Conservation (phyloP, 2,888 invertebrate genomes). For the Laspeyria flexula region DNA sequence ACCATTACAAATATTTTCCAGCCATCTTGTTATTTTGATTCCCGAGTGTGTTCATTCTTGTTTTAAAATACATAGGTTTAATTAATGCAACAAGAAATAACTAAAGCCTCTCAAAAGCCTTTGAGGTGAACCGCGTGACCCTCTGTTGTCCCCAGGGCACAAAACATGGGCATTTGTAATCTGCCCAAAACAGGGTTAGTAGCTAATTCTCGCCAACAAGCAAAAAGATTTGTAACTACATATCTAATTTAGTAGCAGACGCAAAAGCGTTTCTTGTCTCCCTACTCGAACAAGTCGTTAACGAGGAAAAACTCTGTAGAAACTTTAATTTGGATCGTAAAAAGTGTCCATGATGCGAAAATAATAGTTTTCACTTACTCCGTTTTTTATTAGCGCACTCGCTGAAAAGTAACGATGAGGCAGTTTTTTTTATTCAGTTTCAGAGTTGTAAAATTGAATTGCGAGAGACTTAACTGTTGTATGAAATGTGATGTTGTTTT, state of each 20-base stretch:
- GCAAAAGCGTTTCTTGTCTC: conserved; percentile 54
- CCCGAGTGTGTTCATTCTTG: neutral
- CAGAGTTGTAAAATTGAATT: conserved; percentile 33
- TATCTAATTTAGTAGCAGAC: conserved; percentile 52
- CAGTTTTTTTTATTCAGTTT: conserved; percentile 47
- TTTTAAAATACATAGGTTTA: neutral
- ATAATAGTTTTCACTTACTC: conserved; percentile 56
- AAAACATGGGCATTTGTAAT: conserved; percentile 36
- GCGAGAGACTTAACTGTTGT: conserved; percentile 1
- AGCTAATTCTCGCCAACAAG: conserved; percentile 32
- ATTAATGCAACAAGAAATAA: neutral
- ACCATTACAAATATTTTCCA: neutral
- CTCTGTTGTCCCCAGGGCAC: conserved; percentile 20
- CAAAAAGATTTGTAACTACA: conserved; percentile 51
- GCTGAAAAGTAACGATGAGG: conserved; percentile 42
- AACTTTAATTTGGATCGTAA: conserved; percentile 59
- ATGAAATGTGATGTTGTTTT: conserved; percentile 1
- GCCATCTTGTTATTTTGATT: neutral
- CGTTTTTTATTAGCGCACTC: conserved; percentile 48
- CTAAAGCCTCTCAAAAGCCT: conserved; percentile 8
- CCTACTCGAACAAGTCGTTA: conserved; percentile 57
- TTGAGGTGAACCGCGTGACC: conserved; percentile 9
- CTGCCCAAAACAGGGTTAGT: conserved; percentile 26
- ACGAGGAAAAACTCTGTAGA: conserved; percentile 50
- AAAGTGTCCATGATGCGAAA: conserved; percentile 51